phyloP scores from a whole-genome alignment of 2,888 invertebrate species.

The Acronicta alni region DNA sequence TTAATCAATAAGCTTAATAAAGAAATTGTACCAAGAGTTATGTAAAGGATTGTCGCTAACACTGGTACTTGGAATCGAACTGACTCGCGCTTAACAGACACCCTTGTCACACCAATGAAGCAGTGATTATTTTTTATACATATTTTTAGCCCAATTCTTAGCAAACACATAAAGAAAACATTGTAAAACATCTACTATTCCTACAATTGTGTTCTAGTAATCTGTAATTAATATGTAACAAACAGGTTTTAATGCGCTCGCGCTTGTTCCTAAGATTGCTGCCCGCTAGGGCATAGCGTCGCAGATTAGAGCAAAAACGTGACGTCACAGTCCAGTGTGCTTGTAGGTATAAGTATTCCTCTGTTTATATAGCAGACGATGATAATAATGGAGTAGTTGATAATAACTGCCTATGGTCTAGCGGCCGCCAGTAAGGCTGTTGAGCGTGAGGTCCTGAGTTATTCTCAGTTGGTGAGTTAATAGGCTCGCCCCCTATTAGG shows the following conservation, averaged over 20 bases:
- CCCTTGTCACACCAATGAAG: too few relatives aligned
- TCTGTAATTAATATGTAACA: conserved; percentile 38
- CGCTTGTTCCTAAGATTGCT: conserved; percentile 37
- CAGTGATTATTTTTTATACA: too few relatives aligned
- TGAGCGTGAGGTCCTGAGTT: too few relatives aligned
- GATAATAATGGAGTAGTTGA: conserved; percentile 4
- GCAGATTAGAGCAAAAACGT: conserved; percentile 53
- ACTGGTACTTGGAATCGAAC: conserved; percentile 1
- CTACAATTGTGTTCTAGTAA: conserved; percentile 27
- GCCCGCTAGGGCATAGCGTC: conserved; percentile 47
- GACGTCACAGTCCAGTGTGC: conserved; percentile 50
- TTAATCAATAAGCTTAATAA: too few relatives aligned
- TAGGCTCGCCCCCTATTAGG: too few relatives aligned
- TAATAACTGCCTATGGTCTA: neutral
- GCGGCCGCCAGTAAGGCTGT: too few relatives aligned
- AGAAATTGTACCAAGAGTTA: too few relatives aligned
- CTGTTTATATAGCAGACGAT: conserved; percentile 15
- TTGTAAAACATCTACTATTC: too few relatives aligned
- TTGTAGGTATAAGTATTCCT: conserved; percentile 29
- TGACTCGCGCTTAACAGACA: too few relatives aligned
- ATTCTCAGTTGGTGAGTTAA: too few relatives aligned
- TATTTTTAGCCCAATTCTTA: too few relatives aligned
- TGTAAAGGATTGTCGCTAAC: neutral
- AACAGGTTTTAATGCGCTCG: conserved; percentile 32
- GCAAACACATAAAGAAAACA: too few relatives aligned